These are phyloP conservation scores for Diachasmimorpha longicaudata DNA, from an alignment of 1,140 invertebrate species.

Conservation along the genomic window DNA sequence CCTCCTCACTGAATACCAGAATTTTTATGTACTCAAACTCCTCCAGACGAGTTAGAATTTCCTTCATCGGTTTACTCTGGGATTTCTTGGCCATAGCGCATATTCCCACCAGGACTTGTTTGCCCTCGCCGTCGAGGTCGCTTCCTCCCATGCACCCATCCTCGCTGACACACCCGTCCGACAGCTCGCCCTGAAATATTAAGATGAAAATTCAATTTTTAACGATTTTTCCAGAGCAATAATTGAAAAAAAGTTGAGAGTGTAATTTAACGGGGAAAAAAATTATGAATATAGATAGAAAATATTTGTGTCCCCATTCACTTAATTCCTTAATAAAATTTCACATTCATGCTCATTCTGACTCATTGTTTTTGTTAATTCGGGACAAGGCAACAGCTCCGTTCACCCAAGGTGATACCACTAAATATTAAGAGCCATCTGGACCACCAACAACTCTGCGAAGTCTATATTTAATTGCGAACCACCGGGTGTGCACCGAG, in stretches of 20 bases:
- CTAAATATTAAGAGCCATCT: not conserved
- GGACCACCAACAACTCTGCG: not conserved
- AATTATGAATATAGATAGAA: too few relatives aligned
- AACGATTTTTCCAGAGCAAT: too few relatives aligned
- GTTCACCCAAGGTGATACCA: not conserved
- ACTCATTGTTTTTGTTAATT: not conserved
- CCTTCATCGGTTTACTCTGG: conserved; percentile 98
- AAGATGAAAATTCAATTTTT: not conserved
- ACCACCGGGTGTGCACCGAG: too few relatives aligned
- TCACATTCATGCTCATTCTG: too few relatives aligned
- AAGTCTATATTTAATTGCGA: not conserved
- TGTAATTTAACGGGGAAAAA: too few relatives aligned
- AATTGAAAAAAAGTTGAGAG: too few relatives aligned
- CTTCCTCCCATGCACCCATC: conserved; percentile 55
- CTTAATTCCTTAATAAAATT: too few relatives aligned
- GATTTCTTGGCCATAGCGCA: conserved; percentile 99
- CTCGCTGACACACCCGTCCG: conserved; percentile 70
- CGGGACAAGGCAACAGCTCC: not conserved
- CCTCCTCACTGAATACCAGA: conserved; percentile 90
- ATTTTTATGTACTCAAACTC: conserved; percentile 97
- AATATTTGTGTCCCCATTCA: too few relatives aligned
- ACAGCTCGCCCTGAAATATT: conserved; percentile 70
- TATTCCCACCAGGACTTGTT: conserved; percentile 92
- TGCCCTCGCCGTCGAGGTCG: conserved; percentile 68
- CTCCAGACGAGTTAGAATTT: conserved; percentile 92